phyloP scores from a whole-genome alignment of 2,888 invertebrate genomes.

The Parapristionchus giblindavisi region DNA sequence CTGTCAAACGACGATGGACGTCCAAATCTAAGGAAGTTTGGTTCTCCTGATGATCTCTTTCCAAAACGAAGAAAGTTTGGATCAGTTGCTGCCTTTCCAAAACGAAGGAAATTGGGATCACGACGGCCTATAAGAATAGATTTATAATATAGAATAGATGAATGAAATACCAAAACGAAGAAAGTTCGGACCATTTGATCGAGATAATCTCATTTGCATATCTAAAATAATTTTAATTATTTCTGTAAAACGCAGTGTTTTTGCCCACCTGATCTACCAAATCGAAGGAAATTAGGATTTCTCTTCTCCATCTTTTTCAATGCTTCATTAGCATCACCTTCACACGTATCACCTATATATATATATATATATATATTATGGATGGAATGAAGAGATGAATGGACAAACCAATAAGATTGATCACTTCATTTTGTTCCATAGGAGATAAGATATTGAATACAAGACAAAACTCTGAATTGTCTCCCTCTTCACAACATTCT shows the following conservation, averaged over 20 bases:
- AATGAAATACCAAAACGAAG: slow-evolving; percentile 43
- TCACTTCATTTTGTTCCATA: slow-evolving; percentile 61
- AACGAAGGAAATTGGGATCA: slow-evolving; percentile 61
- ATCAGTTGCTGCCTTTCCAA: slow-evolving; percentile 60
- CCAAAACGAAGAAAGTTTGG: slow-evolving; percentile 69
- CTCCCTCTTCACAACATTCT: slow-evolving; percentile 56
- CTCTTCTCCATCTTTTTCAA: slow-evolving; percentile 64
- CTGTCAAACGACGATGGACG: slow-evolving; percentile 38
- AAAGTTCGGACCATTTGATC: slow-evolving; percentile 46
- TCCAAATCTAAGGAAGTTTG: slow-evolving; percentile 65
- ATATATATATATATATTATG: neutral
- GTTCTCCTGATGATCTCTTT: slow-evolving; percentile 59
- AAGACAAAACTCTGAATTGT: slow-evolving; percentile 59
- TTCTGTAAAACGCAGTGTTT: neutral
- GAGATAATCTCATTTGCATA: slow-evolving; percentile 29
- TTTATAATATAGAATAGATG: neutral
- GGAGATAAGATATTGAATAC: slow-evolving; percentile 60
- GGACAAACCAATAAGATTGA: slow-evolving; percentile 50
- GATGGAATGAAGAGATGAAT: neutral
- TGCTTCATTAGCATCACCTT: slow-evolving; percentile 58
- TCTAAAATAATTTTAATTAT: neutral
- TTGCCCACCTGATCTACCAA: slow-evolving; percentile 57
- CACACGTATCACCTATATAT: slow-evolving; percentile 56
- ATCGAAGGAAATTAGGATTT: slow-evolving; percentile 68
- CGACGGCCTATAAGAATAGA: slow-evolving; percentile 11